Evolutionary conservation across 1,140 invertebrate species (phyloP), one percentile per base, ranked within the genome.

Genomic region (Probaryconus sp.): DNA sequence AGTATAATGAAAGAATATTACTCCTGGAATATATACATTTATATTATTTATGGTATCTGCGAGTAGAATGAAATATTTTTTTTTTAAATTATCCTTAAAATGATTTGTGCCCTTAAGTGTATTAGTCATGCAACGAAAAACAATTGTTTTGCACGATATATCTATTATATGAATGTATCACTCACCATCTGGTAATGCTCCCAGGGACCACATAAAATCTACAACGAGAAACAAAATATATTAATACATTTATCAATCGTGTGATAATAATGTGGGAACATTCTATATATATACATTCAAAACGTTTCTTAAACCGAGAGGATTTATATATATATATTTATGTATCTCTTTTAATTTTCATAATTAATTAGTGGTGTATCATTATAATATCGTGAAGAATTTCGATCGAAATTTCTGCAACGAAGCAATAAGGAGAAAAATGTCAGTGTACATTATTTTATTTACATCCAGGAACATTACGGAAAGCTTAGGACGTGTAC

Each of bases 141-240:
- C 11, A 24, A 13, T 10, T 16, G 10, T 20, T 16, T 37, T 37
- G 20, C 13, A 30, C 26, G 24, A 40, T 48, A 40, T 24, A 10
- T 61, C 1, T n/a, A n/a, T 68, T 43, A 24, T 14, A 38, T 16
- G 14, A 60, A 24, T 45, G 31, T 68, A 31, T 51, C 78, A 94
- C 94, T 94, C 91, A 97, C 96, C 95, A 91, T 97, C 95, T 90
- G 95, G 95, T 91, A 97, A 93, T 91, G 95, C 95, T 92, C 95
- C 95, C 92, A 97, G 92, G 89, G 95, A 96, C 96, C 96, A 97
- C 94, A 97, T 96, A 92, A 97, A 96, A 95, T 97, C 95, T 97
- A 94, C 90, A 93, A 94, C 91, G 90, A 91, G 90, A 91, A 92
- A 93, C 90, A 92, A 89, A 90, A 86, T 82, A 61, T 74, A 84